These are phyloP conservation scores for Pemphigus obesinymphae DNA, from an alignment of 1,140 invertebrate genomes.

Conservation along the genomic window DNA sequence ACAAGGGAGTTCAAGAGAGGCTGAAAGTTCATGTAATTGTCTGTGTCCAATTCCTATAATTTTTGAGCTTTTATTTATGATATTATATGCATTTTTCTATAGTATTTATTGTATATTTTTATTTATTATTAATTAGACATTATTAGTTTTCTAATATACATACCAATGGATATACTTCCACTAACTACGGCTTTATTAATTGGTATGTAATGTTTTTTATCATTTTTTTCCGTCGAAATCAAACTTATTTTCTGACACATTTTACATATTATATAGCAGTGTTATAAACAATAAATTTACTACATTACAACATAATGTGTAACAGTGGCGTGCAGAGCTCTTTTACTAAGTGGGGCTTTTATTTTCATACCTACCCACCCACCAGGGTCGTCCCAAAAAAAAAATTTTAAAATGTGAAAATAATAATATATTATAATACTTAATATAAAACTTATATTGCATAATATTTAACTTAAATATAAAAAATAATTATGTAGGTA, in stretches of 20 bases:
- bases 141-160: too few species aligned
- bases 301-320: background rate
- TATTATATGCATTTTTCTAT: background rate
- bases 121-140: too few species aligned
- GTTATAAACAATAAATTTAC: background rate
- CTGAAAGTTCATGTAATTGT: background rate
- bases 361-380: too few species aligned
- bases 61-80: background rate
- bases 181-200: background rate
- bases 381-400: too few species aligned
- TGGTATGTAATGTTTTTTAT: background rate
- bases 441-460: background rate
- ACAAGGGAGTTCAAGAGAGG: background rate
- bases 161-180: slow-evolving; percentile 5
- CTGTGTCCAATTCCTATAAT: background rate
- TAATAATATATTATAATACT: background rate
- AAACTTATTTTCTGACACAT: background rate
- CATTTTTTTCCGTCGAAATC: background rate
- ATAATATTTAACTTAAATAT: too few species aligned
- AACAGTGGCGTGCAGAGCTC: background rate
- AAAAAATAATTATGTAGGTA: too few species aligned
- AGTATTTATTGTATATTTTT: background rate
- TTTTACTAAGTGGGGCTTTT: too few species aligned
- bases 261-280: background rate
- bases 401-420: too few species aligned